Evolutionary conservation across 2,888 invertebrate species (phyloP), one percentile per base, ranked within the genome.

Genomic region (Diarsia dahlii): DNA sequence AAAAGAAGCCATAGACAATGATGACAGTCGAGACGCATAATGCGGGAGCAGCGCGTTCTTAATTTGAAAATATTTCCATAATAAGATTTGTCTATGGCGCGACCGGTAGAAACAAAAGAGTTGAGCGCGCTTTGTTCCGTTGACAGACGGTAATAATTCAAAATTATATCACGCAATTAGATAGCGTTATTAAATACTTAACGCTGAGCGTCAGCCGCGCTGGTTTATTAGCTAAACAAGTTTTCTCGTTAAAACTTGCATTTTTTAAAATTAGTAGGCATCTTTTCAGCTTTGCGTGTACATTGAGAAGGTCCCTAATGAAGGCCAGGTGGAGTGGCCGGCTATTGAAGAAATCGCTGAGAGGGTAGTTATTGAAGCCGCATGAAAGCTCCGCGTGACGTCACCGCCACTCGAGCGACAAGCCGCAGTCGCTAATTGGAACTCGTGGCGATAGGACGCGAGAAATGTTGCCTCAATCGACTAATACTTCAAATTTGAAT

Each of bases 61-160:
- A 95, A 96, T 96, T 96, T 95, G 95, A 96, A 96, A 96, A 96
- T 96, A 96, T 96, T 96, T 96, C 95, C 95, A 96, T 96, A 96
- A 96, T 96, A 96, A 96, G 96, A 96, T 96, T 96, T 96, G 96
- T 96, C 96, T 96, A 96, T 96, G 95, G 94, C 92, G 92, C 93
- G 94, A 92, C 93, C 92, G 92, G 92, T 90, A 90, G 92, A 93
- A 93, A 96, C 95, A 96, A 96, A 96, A 96, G 95, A 91, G 89
- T 76, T 89, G 89, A 87, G 90, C 89, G 88, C 82, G 90, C 95
- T 95, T 95, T 95, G 96, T 96, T 95, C 90, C 84, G 88, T 87
- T 93, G 94, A 93, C 94, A 93, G 94, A 91, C 91, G 91, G 92
- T 94, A 92, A 95, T 95, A 94, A 95, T 95, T 95, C 92, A 92